phyloP scores from a whole-genome alignment of 2,113 vertebrate species.

The Orientallactaga bullata region DNA sequence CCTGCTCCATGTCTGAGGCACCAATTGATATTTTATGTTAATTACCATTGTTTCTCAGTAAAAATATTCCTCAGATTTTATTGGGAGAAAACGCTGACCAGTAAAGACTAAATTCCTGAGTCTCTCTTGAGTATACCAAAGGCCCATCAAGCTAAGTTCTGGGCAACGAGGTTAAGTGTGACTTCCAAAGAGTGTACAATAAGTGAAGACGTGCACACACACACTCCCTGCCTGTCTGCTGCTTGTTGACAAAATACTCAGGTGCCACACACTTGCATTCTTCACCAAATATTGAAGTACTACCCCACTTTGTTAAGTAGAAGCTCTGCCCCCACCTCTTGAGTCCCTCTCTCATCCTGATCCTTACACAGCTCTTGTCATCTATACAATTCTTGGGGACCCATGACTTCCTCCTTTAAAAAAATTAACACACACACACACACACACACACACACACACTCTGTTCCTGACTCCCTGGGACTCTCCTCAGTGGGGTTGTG shows the following conservation, averaged over 20 bases:
- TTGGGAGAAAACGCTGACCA: background rate
- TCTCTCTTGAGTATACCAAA: background rate
- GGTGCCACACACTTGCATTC: background rate
- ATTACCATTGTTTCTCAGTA: background rate
- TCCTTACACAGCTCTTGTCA: background rate
- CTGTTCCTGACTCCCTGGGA: no score
- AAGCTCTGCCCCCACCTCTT: background rate
- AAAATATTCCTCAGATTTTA: background rate
- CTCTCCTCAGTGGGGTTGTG: no score
- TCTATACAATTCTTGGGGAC: background rate
- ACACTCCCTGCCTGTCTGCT: no score
- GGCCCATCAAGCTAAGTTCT: background rate
- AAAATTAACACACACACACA: no score
- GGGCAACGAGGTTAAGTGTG: background rate
- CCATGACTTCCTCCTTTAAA: no score
- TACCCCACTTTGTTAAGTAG: background rate
- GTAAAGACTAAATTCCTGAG: background rate
- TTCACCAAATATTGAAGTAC: background rate
- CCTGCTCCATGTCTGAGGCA: slow-evolving; percentile 5
- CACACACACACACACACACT: no score
- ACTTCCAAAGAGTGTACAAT: background rate
- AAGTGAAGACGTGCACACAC: background rate
- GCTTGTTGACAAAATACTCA: background rate
- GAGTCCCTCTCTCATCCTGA: background rate
- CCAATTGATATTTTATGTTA: background rate